These are phyloP conservation scores for Ursus arctos DNA, from an alignment of 2,113 vertebrate genomes.

Conservation along the genomic window DNA sequence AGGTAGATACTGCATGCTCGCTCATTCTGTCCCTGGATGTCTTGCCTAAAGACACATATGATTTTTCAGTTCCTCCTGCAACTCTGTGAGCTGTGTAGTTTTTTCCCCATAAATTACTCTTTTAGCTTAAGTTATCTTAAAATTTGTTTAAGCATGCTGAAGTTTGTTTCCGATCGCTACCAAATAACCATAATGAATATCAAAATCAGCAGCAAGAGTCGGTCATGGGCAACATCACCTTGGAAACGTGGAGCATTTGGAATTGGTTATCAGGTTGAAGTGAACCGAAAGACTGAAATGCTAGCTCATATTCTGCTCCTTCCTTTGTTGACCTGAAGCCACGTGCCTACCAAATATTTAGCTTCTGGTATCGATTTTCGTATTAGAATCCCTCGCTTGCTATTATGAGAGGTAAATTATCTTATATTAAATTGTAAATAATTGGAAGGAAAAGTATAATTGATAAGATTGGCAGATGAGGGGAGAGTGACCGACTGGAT, in stretches of 20 bases:
- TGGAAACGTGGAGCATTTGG: neutral
- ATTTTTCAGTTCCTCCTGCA: constrained; percentile 17
- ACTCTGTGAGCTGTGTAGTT: neutral
- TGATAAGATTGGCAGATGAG: neutral
- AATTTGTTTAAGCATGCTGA: neutral
- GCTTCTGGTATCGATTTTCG: neutral
- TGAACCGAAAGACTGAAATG: neutral
- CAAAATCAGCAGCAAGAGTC: neutral
- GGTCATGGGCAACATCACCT: neutral
- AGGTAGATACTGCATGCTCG: neutral
- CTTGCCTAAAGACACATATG: neutral
- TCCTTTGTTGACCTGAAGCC: neutral
- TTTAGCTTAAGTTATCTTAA: neutral
- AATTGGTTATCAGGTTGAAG: neutral
- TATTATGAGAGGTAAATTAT: neutral
- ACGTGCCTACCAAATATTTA: neutral
- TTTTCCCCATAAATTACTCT: neutral
- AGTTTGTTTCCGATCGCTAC: neutral
- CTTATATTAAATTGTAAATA: neutral
- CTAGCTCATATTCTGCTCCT: neutral
- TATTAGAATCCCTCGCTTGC: neutral
- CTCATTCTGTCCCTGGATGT: neutral
- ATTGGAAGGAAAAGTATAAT: neutral
- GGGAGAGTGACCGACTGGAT: neutral
- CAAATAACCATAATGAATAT: neutral